These are phyloP conservation scores for Pelodiscus sinensis DNA, from an alignment of 2,113 vertebrate genomes.

Conservation along the genomic window DNA sequence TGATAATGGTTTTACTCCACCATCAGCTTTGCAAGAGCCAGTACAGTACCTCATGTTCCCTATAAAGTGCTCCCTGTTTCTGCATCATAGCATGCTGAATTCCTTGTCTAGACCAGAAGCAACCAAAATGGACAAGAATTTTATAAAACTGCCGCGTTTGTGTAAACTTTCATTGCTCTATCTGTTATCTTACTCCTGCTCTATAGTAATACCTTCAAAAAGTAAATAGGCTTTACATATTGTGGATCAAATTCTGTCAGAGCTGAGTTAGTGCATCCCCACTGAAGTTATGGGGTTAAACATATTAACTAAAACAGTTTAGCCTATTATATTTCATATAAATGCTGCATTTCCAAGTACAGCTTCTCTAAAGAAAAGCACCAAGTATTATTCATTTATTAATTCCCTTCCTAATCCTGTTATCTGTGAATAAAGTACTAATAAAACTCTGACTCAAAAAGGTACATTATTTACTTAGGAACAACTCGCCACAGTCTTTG, in stretches of 20 bases:
- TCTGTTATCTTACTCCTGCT: background rate
- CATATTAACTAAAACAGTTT: background rate
- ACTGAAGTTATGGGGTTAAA: background rate
- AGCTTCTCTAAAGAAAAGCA: background rate
- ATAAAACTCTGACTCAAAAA: background rate
- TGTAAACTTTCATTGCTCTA: background rate
- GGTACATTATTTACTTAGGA: background rate
- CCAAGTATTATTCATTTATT: background rate
- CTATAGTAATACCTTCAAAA: background rate
- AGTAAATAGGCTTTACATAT: background rate
- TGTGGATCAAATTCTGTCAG: background rate
- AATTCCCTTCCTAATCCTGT: background rate
- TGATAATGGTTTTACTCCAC: constrained; percentile 23
- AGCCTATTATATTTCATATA: background rate
- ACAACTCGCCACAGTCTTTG: background rate
- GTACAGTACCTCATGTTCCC: background rate
- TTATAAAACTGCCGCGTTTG: background rate
- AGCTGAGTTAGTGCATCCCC: background rate
- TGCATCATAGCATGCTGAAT: background rate
- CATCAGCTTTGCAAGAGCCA: background rate
- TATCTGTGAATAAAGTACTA: background rate
- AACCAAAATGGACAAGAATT: background rate
- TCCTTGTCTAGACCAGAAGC: rapidly evolving
- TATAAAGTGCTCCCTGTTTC: background rate
- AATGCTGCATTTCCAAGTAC: background rate